Base-by-base conservation (phyloP, 92 coral and sea anemone species). In the Montipora capitata region DNA sequence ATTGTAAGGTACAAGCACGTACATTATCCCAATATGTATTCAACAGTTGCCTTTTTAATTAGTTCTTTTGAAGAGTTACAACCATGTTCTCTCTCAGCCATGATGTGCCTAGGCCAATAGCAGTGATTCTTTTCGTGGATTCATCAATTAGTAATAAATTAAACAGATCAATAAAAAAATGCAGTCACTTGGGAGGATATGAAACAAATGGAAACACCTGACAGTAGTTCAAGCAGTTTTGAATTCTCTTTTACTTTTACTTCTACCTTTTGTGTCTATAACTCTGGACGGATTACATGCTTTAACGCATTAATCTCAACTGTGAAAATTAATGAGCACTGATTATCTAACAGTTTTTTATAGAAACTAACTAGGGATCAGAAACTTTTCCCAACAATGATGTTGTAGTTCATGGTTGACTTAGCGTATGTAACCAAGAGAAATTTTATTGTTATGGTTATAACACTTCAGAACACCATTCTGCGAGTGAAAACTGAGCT, bases 381-480 rank as follows among this genome's bases (percentile, higher is more conserved):
- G 35, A 27, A 57, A 57, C 63, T 9, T 57, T 57, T 57, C n/a
- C 63, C 35, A 27, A 27, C 35, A 27, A 27, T 27, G 35, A 27
- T 27, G 35, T 27, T 27, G 35, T 27, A 27, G 35, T 27, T 27
- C 35, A 27, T 27, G 35, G 1, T 27, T 27, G 35, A 27, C 35
- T 27, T 27, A 27, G 35, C 35, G 1, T 27, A 27, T 1, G 1
- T 27, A 27, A 27, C 35, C 35, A 1, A 27, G 35, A 27, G 35
- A 27, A 27, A 27, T 27, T 76, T 44, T 48, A 51, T 65, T 85
- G 64, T 85, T 18, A 85, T 69, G 89, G 83, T 76, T 76, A 85
- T 85, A 49, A 75, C 89, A 75, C 82, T 85, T 65, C 89, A 85
- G 38, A 72, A 85, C 80, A 85, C 83, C 14, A 78, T 76, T 76